Evolutionary conservation across 2,113 vertebrate genomes (phyloP).

Genomic region (Cranoglanis bouderius): DNA sequence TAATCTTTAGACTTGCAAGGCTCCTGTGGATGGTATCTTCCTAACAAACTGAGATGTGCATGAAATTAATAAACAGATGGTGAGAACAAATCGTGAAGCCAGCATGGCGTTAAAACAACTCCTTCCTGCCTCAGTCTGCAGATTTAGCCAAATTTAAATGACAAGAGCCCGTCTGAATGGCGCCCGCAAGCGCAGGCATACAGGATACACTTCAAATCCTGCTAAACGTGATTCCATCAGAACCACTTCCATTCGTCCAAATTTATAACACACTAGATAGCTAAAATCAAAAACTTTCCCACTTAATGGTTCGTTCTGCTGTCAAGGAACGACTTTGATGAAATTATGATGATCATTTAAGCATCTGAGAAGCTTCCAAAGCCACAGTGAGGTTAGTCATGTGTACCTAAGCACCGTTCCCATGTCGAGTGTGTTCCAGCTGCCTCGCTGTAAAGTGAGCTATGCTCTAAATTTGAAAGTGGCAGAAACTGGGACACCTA

Average conservation of each 20-base stretch:
- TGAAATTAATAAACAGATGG: slow-evolving; percentile 48
- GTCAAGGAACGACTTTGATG: slow-evolving; percentile 9
- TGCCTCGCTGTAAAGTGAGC: slow-evolving; percentile 30
- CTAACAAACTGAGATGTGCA: slow-evolving; percentile 34
- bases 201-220: slow-evolving; percentile 23
- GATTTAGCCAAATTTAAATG: slow-evolving; percentile 35
- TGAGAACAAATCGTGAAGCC: slow-evolving; percentile 24
- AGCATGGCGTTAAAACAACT: background rate
- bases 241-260: slow-evolving; percentile 37
- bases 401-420: slow-evolving; percentile 23
- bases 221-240: slow-evolving; percentile 37
- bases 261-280: slow-evolving; percentile 11
- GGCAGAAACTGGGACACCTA: slow-evolving; percentile 52
- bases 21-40: slow-evolving; percentile 26
- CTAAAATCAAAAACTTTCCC: background rate
- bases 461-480: slow-evolving; percentile 44
- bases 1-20: slow-evolving; percentile 11
- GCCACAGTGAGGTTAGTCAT: slow-evolving; percentile 5
- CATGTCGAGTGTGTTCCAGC: slow-evolving; percentile 27
- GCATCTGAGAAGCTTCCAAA: slow-evolving; percentile 18
- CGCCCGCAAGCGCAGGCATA: slow-evolving; percentile 12
- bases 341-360: slow-evolving; percentile 20
- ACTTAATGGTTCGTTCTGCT: slow-evolving; percentile 6
- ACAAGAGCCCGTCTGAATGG: background rate
- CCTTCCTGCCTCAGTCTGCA: background rate